A percentile compares a stretch with the other conserved stretches of the same genome.
These are phyloP conservation scores for Garra rufa DNA, from an alignment of 2,113 vertebrate genomes.

Conservation along the genomic window DNA sequence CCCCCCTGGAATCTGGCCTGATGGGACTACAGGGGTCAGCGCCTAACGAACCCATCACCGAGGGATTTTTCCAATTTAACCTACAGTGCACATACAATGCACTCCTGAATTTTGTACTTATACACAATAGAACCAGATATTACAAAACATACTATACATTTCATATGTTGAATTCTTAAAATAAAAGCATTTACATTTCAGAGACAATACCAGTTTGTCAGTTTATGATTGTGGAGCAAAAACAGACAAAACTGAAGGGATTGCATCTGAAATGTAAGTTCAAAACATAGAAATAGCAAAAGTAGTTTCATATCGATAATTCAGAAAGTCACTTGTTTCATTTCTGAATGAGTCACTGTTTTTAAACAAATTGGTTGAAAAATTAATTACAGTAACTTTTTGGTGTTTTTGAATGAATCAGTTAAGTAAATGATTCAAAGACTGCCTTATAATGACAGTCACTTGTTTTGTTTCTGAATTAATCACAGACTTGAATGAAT, in stretches of 20 bases:
- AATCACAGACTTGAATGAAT: neutral
- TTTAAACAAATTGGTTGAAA: neutral
- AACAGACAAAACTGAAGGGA: neutral
- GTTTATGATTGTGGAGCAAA: neutral
- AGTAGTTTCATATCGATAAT: neutral
- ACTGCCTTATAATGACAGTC: no score
- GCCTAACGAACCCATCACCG: slow-evolving; percentile 23
- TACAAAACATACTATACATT: neutral
- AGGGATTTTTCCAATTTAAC: slow-evolving; percentile 9
- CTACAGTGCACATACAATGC: slow-evolving; percentile 11
- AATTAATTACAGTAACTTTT: no score
- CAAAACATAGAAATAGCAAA: neutral
- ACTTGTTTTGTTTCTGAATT: no score
- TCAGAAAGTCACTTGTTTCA: no score
- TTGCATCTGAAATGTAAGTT: neutral
- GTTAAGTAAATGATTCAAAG: no score
- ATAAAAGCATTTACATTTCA: no score
- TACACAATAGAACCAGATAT: neutral
- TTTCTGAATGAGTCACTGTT: neutral
- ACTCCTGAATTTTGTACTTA: neutral
- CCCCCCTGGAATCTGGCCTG: slow-evolving; percentile 8
- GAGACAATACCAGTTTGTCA: neutral
- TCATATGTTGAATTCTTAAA: no score
- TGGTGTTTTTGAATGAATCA: no score
- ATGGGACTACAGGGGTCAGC: neutral